A percentile compares a stretch with the other conserved stretches of the same genome.
Conservation (phyloP, 2,797 vertebrate genomes). For the Epinephelus malabaricus region DNA sequence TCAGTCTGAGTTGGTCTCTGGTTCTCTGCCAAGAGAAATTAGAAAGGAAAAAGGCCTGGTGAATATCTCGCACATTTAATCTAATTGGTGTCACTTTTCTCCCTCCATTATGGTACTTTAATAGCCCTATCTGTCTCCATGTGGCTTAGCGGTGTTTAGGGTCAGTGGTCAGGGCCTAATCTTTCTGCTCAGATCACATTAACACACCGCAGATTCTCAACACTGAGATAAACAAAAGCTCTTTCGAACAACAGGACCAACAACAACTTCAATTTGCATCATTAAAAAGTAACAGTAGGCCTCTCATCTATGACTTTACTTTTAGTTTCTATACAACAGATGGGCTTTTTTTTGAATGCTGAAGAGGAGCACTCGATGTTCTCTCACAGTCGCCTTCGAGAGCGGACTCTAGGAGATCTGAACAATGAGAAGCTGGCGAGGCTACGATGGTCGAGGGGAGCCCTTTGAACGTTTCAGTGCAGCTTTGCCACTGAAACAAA, state of each 20-base stretch:
- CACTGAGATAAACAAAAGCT: constrained; percentile 72
- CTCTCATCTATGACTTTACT: constrained; percentile 31
- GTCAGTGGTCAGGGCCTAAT: constrained; percentile 80
- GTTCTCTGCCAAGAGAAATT: constrained; percentile 81
- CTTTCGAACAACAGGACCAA: constrained; percentile 44
- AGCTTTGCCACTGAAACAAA: constrained; percentile 61
- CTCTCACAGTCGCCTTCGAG: constrained; percentile 14
- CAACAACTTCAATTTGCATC: constrained; percentile 65
- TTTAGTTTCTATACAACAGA: constrained; percentile 39
- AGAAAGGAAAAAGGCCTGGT: constrained; percentile 67
- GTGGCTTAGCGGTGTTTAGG: constrained; percentile 78
- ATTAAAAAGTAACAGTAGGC: constrained; percentile 64
- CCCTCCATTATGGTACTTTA: constrained; percentile 82
- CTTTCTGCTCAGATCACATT: constrained; percentile 72
- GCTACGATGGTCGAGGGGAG: constrained; percentile 36
- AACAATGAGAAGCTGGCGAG: constrained; percentile 33
- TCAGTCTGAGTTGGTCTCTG: constrained; percentile 71
- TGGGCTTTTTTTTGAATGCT: constrained; percentile 36
- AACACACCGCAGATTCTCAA: constrained; percentile 56
- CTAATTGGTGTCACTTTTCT: constrained; percentile 85
- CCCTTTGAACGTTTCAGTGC: constrained; percentile 54
- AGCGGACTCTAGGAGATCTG: constrained; percentile 27
- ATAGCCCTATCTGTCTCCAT: constrained; percentile 82
- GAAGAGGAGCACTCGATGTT: constrained; percentile 38
- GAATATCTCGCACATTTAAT: constrained; percentile 84